Percentiles rank a stretch among this genome's conserved stretches.
Conservation (phyloP, 2,113 vertebrate species). For the Rynchops niger region DNA sequence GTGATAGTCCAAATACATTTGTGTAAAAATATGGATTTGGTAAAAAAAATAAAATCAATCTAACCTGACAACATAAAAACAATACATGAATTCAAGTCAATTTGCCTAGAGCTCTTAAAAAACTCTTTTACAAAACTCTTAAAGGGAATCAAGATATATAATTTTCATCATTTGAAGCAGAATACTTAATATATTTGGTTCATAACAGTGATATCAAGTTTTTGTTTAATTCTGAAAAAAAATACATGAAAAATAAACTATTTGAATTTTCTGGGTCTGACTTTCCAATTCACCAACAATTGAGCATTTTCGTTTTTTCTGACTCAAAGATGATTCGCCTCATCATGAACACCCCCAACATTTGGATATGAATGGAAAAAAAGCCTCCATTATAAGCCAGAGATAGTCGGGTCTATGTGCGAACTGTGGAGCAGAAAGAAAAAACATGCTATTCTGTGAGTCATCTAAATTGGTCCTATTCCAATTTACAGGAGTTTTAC, state of each 20-base stretch:
- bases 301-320: background rate
- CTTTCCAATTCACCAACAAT: background rate
- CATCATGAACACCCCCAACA: background rate
- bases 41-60: background rate
- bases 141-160: background rate
- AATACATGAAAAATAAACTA: background rate
- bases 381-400: background rate
- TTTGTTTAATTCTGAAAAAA: background rate
- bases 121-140: background rate
- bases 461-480: background rate
- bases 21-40: background rate
- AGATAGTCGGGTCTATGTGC: background rate
- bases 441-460: background rate
- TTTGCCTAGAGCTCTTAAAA: background rate
- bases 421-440: background rate
- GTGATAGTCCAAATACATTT: background rate
- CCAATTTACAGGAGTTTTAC: background rate
- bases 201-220: background rate
- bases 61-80: background rate
- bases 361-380: background rate
- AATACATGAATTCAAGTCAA: background rate
- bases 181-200: background rate
- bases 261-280: background rate
- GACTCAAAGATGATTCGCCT: background rate
- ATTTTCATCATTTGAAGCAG: background rate